Conservation (phyloP, 2,888 invertebrate genomes). For the Philhelius pedissequus region DNA sequence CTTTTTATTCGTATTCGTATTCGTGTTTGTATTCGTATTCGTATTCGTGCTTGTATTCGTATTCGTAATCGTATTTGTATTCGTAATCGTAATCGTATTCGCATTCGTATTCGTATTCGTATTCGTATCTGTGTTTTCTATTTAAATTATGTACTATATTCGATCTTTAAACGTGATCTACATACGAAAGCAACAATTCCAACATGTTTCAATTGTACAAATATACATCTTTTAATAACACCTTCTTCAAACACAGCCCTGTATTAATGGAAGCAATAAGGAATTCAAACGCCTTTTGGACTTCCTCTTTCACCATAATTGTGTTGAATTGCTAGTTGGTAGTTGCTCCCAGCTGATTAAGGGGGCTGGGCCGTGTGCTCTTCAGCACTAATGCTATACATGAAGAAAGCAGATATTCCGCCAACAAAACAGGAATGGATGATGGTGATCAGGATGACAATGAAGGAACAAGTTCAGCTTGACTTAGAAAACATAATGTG, state of each 20-base stretch:
- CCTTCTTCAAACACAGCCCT: neutral
- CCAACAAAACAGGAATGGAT: constrained; percentile 14
- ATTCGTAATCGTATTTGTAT: no score
- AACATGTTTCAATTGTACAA: no score
- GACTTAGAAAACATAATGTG: constrained; percentile 68
- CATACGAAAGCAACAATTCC: no score
- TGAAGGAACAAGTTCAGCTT: constrained; percentile 66
- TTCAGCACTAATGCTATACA: neutral
- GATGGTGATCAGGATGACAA: constrained; percentile 58
- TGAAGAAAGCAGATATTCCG: neutral
- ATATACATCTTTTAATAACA: neutral
- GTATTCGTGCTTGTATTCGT: no score
- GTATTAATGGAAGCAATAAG: constrained; percentile 50
- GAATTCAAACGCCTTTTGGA: constrained; percentile 49
- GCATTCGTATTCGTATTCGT: no score
- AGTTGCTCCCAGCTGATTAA: neutral
- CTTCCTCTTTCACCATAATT: constrained; percentile 30
- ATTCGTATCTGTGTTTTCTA: no score
- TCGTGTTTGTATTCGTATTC: no score
- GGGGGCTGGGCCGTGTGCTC: neutral
- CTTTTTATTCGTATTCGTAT: no score
- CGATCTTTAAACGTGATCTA: no score
- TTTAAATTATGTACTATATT: no score
- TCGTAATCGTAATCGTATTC: no score
- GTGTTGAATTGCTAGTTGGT: constrained; percentile 23